A percentile compares a stretch with the other conserved stretches of the same genome.
Conservation (phyloP, 1,140 invertebrate species). For the Vollenhovia emeryi region DNA sequence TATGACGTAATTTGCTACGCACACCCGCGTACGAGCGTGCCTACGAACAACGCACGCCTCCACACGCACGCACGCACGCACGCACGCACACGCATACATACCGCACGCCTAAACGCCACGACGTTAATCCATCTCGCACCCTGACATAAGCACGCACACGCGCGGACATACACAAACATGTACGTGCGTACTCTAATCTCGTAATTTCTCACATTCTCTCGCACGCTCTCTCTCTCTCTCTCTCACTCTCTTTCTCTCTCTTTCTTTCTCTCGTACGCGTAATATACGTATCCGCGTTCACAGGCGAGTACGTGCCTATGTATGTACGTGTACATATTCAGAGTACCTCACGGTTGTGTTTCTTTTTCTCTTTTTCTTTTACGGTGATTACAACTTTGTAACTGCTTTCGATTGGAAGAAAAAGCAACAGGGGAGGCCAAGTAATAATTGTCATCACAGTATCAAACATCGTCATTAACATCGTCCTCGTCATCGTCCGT, state of each 20-base stretch:
- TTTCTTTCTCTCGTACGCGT: conserved; percentile 4
- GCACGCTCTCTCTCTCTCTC: conserved; percentile 13
- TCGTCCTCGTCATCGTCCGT: not conserved
- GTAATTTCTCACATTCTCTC: not conserved
- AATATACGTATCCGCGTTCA: conserved; percentile 62
- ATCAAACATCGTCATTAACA: not conserved
- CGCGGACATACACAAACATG: conserved; percentile 62
- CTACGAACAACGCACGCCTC: conserved; percentile 70
- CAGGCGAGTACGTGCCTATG: conserved; percentile 75
- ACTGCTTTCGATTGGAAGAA: conserved; percentile 72
- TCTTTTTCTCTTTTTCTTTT: conserved; percentile 61
- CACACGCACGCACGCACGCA: conserved; percentile 56
- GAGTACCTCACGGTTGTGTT: conserved; percentile 75
- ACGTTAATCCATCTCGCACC: conserved; percentile 48
- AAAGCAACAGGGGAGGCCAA: conserved; percentile 72
- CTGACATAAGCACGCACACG: conserved; percentile 66
- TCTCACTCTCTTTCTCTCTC: not conserved
- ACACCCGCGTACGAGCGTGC: conserved; percentile 74
- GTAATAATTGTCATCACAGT: conserved; percentile 65
- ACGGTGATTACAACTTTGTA: conserved; percentile 71
- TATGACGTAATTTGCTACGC: conserved; percentile 81
- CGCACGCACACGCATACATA: conserved; percentile 61
- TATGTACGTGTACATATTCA: conserved; percentile 78
- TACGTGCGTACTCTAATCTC: conserved; percentile 53
- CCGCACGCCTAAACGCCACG: conserved; percentile 13